These are phyloP conservation scores for Choloepus didactylus DNA, from an alignment of 2,797 vertebrate species.

Conservation along the genomic window DNA sequence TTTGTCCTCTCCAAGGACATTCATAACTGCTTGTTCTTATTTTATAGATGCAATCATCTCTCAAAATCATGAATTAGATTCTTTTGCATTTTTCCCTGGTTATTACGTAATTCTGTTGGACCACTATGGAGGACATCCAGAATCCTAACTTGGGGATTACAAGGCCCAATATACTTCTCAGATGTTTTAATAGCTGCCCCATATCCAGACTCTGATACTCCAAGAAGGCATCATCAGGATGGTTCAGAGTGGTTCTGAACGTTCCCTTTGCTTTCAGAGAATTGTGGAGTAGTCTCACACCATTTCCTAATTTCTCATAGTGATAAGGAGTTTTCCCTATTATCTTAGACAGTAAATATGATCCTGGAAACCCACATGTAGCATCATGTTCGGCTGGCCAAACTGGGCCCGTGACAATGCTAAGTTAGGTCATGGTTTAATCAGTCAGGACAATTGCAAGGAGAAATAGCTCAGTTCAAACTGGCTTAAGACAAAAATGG, in stretches of 20 bases:
- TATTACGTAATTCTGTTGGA: not conserved
- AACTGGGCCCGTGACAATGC: not conserved
- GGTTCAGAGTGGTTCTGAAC: not conserved
- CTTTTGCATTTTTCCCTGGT: not conserved
- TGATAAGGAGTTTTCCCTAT: not conserved
- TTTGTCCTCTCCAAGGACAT: conserved; percentile 19
- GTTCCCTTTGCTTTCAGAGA: not conserved
- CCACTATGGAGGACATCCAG: not conserved
- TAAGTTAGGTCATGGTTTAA: not conserved
- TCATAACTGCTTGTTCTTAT: not conserved
- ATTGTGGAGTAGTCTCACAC: not conserved
- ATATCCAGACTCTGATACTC: not conserved
- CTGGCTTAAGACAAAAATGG: not conserved
- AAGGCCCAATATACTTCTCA: not conserved
- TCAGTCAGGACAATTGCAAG: not conserved
- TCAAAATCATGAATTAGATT: not conserved
- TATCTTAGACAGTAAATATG: not conserved
- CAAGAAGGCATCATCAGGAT: not conserved
- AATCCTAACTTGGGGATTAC: not conserved
- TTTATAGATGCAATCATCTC: not conserved
- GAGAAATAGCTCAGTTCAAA: not conserved
- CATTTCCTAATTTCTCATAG: not conserved
- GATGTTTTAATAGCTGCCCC: not conserved
- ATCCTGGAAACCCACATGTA: not conserved
- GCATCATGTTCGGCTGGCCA: not conserved